These are phyloP conservation scores for Campoplex capitator DNA, from an alignment of 2,888 invertebrate genomes.

Conservation along the genomic window DNA sequence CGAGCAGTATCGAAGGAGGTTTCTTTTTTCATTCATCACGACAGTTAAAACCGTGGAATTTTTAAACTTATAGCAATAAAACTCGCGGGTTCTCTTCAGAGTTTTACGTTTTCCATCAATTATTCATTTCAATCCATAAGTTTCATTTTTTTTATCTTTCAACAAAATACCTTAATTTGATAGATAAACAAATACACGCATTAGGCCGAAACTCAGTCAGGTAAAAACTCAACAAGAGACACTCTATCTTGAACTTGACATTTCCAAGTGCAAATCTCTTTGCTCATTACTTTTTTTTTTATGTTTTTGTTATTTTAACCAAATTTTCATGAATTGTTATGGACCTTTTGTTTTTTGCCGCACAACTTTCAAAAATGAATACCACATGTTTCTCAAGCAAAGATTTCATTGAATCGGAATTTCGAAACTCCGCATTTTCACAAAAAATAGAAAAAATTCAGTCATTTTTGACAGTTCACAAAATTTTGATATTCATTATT, in stretches of 20 bases:
- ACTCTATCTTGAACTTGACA: neutral
- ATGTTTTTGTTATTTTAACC: conserved; percentile 9
- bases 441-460: neutral
- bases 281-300: conserved; percentile 26
- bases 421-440: neutral
- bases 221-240: conserved; percentile 6
- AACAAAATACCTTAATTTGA: conserved; percentile 44
- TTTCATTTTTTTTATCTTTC: conserved; percentile 25
- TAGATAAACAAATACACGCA: conserved; percentile 38
- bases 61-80: conserved; percentile 30
- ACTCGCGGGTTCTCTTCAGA: conserved; percentile 1
- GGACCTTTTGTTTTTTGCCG: neutral
- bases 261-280: conserved; percentile 32
- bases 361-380: neutral
- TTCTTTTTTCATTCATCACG: conserved; percentile 5
- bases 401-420: neutral
- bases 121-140: neutral
- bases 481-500: neutral
- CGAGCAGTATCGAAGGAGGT: conserved; percentile 47
- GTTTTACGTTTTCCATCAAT: neutral
- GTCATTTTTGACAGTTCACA: neutral
- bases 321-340: conserved; percentile 5
- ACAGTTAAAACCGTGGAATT: neutral
- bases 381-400: neutral
- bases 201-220: conserved; percentile 28